Evolutionary conservation across 2,797 vertebrate species (phyloP), one percentile per base, ranked within the genome.

Genomic region (Oreochromis mossambicus): DNA sequence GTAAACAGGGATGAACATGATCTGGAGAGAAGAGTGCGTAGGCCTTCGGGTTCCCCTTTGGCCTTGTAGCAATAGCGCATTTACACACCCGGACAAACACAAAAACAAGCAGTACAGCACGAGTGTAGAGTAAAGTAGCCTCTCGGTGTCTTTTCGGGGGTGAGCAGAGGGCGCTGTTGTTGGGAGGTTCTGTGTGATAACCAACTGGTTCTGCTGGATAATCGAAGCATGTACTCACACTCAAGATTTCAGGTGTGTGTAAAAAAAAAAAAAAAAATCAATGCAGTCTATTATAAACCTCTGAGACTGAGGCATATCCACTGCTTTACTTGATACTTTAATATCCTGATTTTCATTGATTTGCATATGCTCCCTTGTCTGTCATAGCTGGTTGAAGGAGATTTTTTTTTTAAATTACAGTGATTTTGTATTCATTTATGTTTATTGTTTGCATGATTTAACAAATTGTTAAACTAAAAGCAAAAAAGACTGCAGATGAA

Each of bases 1-100:
- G 86, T 83, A 94, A 94, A 95, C 89, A 92, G 82, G 82, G 85
- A 90, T 12, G 86, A 88, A 91, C 89, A 78, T 14, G 75, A 85
- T 83, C 56, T 81, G 83, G 51, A 87, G 83, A 83, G 86, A 73
- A 54, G 56, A 86, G 81, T 19, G 80, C 8, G 41, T 10, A 43
- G 83, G 87, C 82, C 75, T 85, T 82, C 46, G 78, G 87, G 81
- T 87, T 51, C 52, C 87, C 84, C 89, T 83, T 81, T 51, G 75
- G 85, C 43, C 80, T 79, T 41, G 56, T 66, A 29, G 83, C 77
- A 83, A 50, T 89, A 70, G 61, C 48, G 29, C 81, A 51, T 51
- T 21, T 26, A 80, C 66, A 51, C 38, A 50, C 21, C 36, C 70
- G 51, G 70, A 81, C 76, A 63, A 68, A 88, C 58, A 78, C 66